Base-by-base conservation (phyloP, 2,113 vertebrate species). In the Spea bombifrons region DNA sequence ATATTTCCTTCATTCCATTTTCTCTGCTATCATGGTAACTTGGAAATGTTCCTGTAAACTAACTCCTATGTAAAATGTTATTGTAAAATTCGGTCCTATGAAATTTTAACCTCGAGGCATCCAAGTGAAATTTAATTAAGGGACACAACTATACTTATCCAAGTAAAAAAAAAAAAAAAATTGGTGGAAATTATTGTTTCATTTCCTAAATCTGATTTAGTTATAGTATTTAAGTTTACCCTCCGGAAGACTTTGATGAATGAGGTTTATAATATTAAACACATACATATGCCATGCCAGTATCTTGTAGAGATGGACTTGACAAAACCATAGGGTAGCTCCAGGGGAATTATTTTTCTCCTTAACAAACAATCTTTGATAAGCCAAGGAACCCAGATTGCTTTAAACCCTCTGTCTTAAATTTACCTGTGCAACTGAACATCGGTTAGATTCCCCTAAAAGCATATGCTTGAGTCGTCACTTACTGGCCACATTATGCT, bases 221-320 rank as follows among this genome's bases (percentile, higher is more conserved):
- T 75, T 15, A 55, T 43, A 75, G 52, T 45, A 30, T 43, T 46
- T 55, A 30, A 45, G 49, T 75, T 67, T 67, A 53, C 3, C 64
- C 43, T 30, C 64, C 49, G 55, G 43, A 76, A 68, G 65, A 76
- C 65, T 68, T 76, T 76, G 75, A 76, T 68, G 57, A 68, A 57
- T 6, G 45, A n/a, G 50, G 12, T 7, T 68, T 52, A 68, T 48
- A 44, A n/a, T 68, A 76, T 47, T 67, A 46, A 76, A 57, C 47
- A 5, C 16, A 68, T 52, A 16, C 61, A 75, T 5, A 52, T 13
- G 30, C 46, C 48, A 75, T 47, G 65, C 8, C 75, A 68, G 30
- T 55, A 17, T 76, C 43, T 4, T 76, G 52, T 5, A n/a, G 17
- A 59, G 44, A 15, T 47, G 5, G 47, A 10, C 50, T 43, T 68